These are phyloP conservation scores for Asteroscopus sphinx DNA, from an alignment of 2,888 invertebrate genomes.

Conservation along the genomic window DNA sequence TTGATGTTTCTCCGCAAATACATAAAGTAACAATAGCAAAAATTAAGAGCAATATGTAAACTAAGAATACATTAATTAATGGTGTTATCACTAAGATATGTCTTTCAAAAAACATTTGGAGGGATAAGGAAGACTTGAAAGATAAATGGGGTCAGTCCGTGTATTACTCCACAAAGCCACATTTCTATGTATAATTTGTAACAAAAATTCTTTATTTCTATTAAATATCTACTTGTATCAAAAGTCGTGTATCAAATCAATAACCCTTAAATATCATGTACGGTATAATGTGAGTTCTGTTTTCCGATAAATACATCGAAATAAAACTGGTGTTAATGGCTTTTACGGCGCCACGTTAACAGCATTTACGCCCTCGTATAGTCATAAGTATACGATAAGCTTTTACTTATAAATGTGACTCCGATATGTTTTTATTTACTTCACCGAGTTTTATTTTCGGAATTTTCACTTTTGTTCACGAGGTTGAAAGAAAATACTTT, in stretches of 20 bases:
- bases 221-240: not conserved
- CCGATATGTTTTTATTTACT: slow-evolving; percentile 36
- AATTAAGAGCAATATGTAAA: too few species aligned
- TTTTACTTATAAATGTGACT: slow-evolving; percentile 54
- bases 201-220: too few species aligned
- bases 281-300: slow-evolving; percentile 32
- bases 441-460: slow-evolving; percentile 18
- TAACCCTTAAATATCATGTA: slow-evolving; percentile 25
- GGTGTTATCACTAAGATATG: too few species aligned
- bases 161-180: too few species aligned
- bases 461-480: slow-evolving; percentile 9
- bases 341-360: slow-evolving; percentile 56
- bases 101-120: too few species aligned
- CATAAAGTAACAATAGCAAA: too few species aligned
- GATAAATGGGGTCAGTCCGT: too few species aligned
- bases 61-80: too few species aligned
- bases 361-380: slow-evolving; percentile 51
- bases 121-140: too few species aligned
- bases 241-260: not conserved
- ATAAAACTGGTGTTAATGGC: slow-evolving; percentile 59
- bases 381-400: slow-evolving; percentile 54
- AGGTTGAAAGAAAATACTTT: not conserved
- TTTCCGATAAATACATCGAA: slow-evolving; percentile 57
- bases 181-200: too few species aligned
- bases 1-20: too few species aligned